Base-by-base conservation (phyloP, 2,888 invertebrate genomes). In the Criorhina ranunculi region DNA sequence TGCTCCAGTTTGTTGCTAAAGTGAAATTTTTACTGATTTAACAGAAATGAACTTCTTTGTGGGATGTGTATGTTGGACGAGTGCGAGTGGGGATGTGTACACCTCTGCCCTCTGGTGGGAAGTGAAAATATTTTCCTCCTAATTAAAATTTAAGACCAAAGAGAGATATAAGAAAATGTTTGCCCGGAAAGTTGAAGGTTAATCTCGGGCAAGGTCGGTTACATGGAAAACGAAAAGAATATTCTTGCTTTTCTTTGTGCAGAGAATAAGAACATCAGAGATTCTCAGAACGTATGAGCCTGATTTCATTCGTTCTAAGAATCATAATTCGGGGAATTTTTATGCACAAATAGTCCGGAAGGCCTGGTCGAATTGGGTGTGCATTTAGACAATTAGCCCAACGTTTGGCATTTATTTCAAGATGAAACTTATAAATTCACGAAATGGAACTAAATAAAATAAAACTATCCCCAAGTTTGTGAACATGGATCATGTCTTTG, bases 81-180 rank as follows among this genome's bases (percentile, higher is more conserved):
- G n/a, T n/a, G n/a, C n/a, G n/a, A n/a, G n/a, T n/a, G n/a, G n/a
- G n/a, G n/a, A 49, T n/a, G 6, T 29, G n/a, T n/a, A n/a, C n/a
- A 15, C 12, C 53, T 12, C n/a, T 51, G 40, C 37, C 19, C 46
- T 40, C 31, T 15, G 19, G 33, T 29, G 37, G 12, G 9, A 35
- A 72, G 49, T 40, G 40, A 67, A 51, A 70, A 77, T 72, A 40
- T 70, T 77, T 59, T 59, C 42, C 7, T 66, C 44, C 59, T 77
- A 82, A 82, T 82, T 82, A 77, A 82, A 70, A 82, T 77, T 77
- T 70, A 82, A 59, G 64, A 46, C 66, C 70, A 53, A 33, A 40
- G 49, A 40, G 12, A 37, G 37, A 33, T 19, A 42, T 59, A 35
- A 51, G 55, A 3, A 44, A 24, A 12, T 35, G 11, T 42, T 75